Base-by-base conservation (phyloP, 2,888 invertebrate species). In the Hyles lineata region DNA sequence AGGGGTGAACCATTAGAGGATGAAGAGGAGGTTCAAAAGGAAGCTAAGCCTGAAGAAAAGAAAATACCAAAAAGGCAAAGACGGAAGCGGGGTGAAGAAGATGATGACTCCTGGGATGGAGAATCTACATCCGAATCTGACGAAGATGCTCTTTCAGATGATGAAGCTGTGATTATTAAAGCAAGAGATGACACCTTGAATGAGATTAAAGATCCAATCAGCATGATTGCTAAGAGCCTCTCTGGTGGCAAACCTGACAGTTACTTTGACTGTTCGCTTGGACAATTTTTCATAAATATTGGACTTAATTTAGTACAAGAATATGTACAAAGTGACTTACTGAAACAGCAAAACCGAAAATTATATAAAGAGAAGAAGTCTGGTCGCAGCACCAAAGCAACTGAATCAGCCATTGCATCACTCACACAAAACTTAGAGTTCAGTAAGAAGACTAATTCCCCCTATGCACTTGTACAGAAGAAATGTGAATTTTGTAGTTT, bases 301-400 rank as follows among this genome's bases (percentile, higher is more conserved):
- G 99, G 99, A 70, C 95, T 98, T 74, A 98, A 98, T 89, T 95
- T 98, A 80, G 99, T 98, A 8, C 98, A 98, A 90, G 99, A 99
- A 89, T 98, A 97, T 91, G 99, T 99, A 29, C 99, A 99, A 92
- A 96, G 96, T 67, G 99, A 99, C 93, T 94, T 99, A 74, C 94
- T 99, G 74, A 97, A 97, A 82, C 97, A 98, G 84, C 98, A 99
- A 87, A 97, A 98, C 88, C 96, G 98, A 71, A 98, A 98, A 88
- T 96, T 97, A 67, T 97, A 97, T 81, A 96, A 97, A 82, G 97
- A 96, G 90, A 94, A 92, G 85, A 93, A 93, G 80, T 87, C 92
- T 61, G 96, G 96, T 72, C 95, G 96, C 81, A 95, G 96, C 83
- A 96, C 97, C 15, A 96, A 96, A 74, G 96, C 96, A 79, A 97